Percentiles rank a stretch among this genome's conserved stretches.
Evolutionary conservation across 1,140 invertebrate genomes (phyloP).

Genomic region (Radopholus similis): DNA sequence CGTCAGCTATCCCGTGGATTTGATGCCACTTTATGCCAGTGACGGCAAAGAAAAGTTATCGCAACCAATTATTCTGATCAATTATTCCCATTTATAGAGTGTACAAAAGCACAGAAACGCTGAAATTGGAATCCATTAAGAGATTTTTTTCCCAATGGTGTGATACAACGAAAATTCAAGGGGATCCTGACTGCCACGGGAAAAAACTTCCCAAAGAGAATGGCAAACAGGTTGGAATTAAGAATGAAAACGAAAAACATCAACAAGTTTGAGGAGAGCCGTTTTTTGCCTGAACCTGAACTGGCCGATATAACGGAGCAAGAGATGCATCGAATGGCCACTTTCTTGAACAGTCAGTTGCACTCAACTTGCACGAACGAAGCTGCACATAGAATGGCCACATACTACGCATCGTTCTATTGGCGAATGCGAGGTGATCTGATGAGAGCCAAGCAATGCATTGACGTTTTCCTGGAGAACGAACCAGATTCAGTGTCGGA

Average conservation of each 20-base stretch:
- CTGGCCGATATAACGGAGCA: neutral
- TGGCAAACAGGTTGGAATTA: neutral
- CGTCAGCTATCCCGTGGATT: slow-evolving; percentile 10
- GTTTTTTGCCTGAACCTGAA: neutral
- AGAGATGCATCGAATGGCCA: neutral
- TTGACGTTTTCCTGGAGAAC: neutral
- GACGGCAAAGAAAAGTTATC: neutral
- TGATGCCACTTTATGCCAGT: neutral
- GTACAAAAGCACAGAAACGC: slow-evolving; percentile 4
- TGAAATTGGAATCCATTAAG: neutral
- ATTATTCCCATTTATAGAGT: neutral
- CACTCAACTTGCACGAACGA: neutral
- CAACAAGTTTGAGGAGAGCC: neutral
- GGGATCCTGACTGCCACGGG: neutral
- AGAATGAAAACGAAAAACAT: neutral
- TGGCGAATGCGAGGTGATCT: slow-evolving; percentile 19
- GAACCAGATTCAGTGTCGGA: slow-evolving; percentile 1
- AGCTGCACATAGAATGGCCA: neutral
- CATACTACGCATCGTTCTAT: slow-evolving; percentile 16
- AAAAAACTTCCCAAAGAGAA: neutral
- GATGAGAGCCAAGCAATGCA: neutral
- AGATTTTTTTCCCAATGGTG: neutral
- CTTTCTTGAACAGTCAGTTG: slow-evolving; percentile 2
- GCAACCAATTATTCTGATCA: neutral
- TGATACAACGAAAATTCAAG: neutral